A percentile compares a stretch with the other conserved stretches of the same genome.
phyloP scores from a whole-genome alignment of 2,113 vertebrate genomes.

The Ancistrus triradiatus region DNA sequence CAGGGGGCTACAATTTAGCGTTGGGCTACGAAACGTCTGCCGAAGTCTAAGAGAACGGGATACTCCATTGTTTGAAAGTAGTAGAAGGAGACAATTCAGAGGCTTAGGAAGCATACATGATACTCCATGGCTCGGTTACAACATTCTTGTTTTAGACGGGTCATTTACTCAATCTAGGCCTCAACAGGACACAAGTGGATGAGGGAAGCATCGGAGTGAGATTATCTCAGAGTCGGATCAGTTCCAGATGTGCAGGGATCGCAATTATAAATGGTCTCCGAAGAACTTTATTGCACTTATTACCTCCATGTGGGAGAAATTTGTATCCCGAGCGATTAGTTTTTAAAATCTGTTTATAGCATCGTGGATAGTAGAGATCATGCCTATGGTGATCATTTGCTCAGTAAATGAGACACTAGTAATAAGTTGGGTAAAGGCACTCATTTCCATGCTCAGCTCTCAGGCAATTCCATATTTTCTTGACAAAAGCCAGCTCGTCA shows the following conservation, averaged over 20 bases:
- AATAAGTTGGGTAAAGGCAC: too few relatives aligned
- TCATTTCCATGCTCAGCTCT: constrained; percentile 24
- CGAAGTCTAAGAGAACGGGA: too few relatives aligned
- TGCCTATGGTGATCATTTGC: constrained; percentile 35
- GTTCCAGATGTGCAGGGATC: constrained; percentile 52
- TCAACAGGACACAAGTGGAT: constrained; percentile 40
- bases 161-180: constrained; percentile 13
- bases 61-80: too few relatives aligned
- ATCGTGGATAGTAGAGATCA: constrained; percentile 41
- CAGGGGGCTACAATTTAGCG: constrained; percentile 25
- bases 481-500: constrained; percentile 12
- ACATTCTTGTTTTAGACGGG: constrained; percentile 10
- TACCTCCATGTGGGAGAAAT: constrained; percentile 49
- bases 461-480: constrained; percentile 19
- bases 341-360: constrained; percentile 52
- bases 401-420: not conserved
- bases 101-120: constrained; percentile 22
- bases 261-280: constrained; percentile 49
- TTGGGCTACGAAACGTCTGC: constrained; percentile 18
- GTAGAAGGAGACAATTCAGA: not conserved
- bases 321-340: constrained; percentile 48
- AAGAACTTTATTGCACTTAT: constrained; percentile 45
- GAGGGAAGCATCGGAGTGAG: constrained; percentile 22
- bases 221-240: constrained; percentile 42
- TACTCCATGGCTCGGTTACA: constrained; percentile 1